Evolutionary conservation across 2,797 vertebrate genomes (phyloP).

Genomic region (Craterocephalus amniculus): DNA sequence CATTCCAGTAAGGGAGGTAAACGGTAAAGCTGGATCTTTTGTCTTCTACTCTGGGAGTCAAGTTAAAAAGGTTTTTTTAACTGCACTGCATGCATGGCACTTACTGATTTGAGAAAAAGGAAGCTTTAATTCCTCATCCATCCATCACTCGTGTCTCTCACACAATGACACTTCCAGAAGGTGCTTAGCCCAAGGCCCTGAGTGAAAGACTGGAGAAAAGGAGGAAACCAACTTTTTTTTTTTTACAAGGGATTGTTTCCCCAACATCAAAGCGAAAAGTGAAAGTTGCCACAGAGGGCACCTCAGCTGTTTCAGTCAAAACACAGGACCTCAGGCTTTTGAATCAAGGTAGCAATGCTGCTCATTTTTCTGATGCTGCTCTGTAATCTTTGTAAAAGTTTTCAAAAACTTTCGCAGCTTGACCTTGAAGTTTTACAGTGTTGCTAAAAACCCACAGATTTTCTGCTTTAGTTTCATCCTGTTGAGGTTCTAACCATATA

Average conservation of each 20-base stretch:
- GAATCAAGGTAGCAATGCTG: constrained; percentile 43
- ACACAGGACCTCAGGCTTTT: constrained; percentile 55
- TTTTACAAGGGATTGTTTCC: constrained; percentile 79
- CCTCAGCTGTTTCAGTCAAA: constrained; percentile 52
- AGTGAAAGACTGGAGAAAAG: constrained; percentile 47
- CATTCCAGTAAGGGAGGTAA: constrained; percentile 33
- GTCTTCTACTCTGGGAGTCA: constrained; percentile 35
- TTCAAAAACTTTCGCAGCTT: constrained; percentile 45
- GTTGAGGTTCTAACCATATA: constrained; percentile 45
- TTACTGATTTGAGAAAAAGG: constrained; percentile 31
- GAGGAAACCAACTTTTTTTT: constrained; percentile 72
- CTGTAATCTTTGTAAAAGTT: constrained; percentile 56
- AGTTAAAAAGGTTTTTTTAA: constrained; percentile 61
- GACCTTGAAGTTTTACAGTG: constrained; percentile 62
- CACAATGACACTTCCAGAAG: constrained; percentile 41
- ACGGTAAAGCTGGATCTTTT: constrained; percentile 45
- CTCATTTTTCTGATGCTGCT: constrained; percentile 36
- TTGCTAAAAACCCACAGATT: constrained; percentile 41
- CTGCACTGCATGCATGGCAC: constrained; percentile 42
- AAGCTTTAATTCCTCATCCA: constrained; percentile 36
- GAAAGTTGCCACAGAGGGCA: constrained; percentile 62
- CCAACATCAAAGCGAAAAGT: constrained; percentile 75
- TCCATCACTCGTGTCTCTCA: constrained; percentile 40
- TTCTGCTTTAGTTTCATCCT: constrained; percentile 48
- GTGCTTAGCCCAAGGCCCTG: constrained; percentile 53